Conservation (phyloP, 1,140 invertebrate species). For the Telenomus remus region DNA sequence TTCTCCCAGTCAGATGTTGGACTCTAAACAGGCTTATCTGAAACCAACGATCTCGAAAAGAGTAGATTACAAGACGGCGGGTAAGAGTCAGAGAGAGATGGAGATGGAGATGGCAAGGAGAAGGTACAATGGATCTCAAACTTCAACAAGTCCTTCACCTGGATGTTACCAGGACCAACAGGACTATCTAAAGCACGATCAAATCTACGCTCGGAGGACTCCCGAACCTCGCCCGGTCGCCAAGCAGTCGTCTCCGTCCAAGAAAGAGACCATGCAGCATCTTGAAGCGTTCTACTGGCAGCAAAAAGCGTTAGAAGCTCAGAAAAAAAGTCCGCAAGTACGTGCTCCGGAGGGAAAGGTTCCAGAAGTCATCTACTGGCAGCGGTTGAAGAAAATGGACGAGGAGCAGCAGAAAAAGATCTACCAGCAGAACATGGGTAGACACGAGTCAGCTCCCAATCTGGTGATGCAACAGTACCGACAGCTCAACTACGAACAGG, state of each 20-base stretch:
- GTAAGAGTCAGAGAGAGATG: slow-evolving; percentile 16
- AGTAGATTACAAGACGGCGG: slow-evolving; percentile 16
- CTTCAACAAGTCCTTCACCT: slow-evolving; percentile 43
- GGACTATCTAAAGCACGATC: slow-evolving; percentile 38
- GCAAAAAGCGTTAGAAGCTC: slow-evolving; percentile 67
- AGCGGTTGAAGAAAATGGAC: slow-evolving; percentile 68
- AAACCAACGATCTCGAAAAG: slow-evolving; percentile 39
- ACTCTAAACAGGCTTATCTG: slow-evolving; percentile 29
- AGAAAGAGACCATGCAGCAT: slow-evolving; percentile 67
- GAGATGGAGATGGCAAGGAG: too few species aligned
- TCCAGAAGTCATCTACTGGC: slow-evolving; percentile 70
- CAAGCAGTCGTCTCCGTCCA: slow-evolving; percentile 65
- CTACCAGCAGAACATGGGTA: slow-evolving; percentile 62
- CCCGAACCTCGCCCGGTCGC: slow-evolving; percentile 23
- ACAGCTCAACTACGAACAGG: slow-evolving; percentile 39
- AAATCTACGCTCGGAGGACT: slow-evolving; percentile 26
- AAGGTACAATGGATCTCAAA: slow-evolving; percentile 2
- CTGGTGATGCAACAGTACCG: slow-evolving; percentile 47
- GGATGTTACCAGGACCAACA: slow-evolving; percentile 29
- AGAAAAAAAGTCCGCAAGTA: slow-evolving; percentile 42
- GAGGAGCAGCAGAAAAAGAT: slow-evolving; percentile 69
- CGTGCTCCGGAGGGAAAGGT: neutral
- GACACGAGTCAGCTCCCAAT: slow-evolving; percentile 57
- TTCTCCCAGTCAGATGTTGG: slow-evolving; percentile 57
- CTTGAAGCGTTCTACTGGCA: slow-evolving; percentile 71